Conservation (phyloP, 2,113 vertebrate genomes). For the Passer domesticus region DNA sequence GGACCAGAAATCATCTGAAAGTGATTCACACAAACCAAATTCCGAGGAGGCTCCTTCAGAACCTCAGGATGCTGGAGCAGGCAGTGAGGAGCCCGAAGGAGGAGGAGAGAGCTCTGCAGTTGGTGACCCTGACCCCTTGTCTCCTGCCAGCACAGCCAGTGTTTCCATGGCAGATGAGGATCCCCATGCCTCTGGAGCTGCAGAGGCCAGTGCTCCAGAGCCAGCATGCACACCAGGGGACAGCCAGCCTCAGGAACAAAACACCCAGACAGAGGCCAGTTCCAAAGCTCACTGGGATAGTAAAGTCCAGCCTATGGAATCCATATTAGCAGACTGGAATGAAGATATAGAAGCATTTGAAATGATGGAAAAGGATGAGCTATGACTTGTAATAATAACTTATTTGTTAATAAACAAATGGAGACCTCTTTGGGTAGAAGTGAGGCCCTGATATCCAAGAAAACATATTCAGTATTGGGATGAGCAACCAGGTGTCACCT, state of each 20-base stretch:
- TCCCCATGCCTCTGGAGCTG: background rate
- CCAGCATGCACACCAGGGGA: slow-evolving; percentile 65
- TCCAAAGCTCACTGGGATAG: slow-evolving; percentile 72
- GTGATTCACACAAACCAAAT: slow-evolving; percentile 69
- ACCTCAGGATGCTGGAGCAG: slow-evolving; percentile 51
- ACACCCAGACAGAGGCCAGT: slow-evolving; percentile 63
- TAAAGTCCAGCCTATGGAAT: slow-evolving; percentile 84
- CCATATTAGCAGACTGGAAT: slow-evolving; percentile 95
- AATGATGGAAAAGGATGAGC: slow-evolving; percentile 98
- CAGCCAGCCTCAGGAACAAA: slow-evolving; percentile 71
- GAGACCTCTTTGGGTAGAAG: slow-evolving; percentile 61
- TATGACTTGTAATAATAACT: slow-evolving; percentile 82
- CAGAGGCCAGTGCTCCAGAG: slow-evolving; percentile 17
- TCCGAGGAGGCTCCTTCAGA: slow-evolving; percentile 38
- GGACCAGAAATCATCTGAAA: slow-evolving; percentile 74
- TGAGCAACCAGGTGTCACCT: slow-evolving; percentile 60
- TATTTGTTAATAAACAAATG: slow-evolving; percentile 62
- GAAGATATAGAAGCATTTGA: slow-evolving; percentile 98
- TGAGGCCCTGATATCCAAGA: slow-evolving; percentile 47
- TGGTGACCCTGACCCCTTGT: slow-evolving; percentile 4
- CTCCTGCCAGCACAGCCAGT: background rate
- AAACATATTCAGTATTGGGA: slow-evolving; percentile 66
- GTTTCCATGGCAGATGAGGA: slow-evolving; percentile 30
- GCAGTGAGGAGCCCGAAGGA: slow-evolving; percentile 19
- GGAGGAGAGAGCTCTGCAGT: slow-evolving; percentile 30